Evolutionary conservation across 1,140 invertebrate species (phyloP).

Genomic region (Danaus plexippus): DNA sequence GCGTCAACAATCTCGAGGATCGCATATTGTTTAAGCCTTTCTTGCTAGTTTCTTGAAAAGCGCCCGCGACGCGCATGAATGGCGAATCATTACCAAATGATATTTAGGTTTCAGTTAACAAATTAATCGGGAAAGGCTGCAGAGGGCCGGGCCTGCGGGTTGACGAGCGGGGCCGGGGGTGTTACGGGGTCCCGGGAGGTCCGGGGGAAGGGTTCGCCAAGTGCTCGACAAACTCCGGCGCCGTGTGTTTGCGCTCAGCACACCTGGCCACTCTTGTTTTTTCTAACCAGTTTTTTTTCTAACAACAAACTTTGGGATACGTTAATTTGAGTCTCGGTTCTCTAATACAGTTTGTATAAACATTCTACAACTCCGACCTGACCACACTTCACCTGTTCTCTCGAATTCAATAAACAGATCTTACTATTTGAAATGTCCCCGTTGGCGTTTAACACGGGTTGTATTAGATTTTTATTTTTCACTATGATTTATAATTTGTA

Average conservation of each 20-base stretch:
- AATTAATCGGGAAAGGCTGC: slow-evolving; percentile 18
- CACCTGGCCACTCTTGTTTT: slow-evolving; percentile 46
- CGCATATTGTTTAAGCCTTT: too few species aligned
- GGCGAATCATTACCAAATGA: slow-evolving; percentile 52
- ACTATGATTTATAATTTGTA: too few species aligned
- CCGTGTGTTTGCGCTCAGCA: slow-evolving; percentile 28
- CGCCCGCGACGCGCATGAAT: slow-evolving; percentile 35
- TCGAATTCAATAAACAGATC: background rate
- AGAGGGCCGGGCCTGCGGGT: slow-evolving; percentile 2
- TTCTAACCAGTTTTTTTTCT: slow-evolving; percentile 40
- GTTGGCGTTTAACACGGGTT: background rate
- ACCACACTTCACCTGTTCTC: slow-evolving; percentile 1
- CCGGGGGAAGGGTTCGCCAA: slow-evolving; percentile 17
- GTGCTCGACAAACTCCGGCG: slow-evolving; percentile 27
- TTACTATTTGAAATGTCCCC: background rate
- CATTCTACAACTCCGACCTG: slow-evolving; percentile 20
- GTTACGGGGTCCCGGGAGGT: slow-evolving; percentile 2
- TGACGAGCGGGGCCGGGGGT: background rate
- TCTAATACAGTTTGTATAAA: slow-evolving; percentile 41
- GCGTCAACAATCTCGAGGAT: too few species aligned
- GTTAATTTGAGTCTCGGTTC: slow-evolving; percentile 45
- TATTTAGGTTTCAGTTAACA: slow-evolving; percentile 36
- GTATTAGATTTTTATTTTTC: background rate
- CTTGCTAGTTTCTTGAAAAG: too few species aligned
- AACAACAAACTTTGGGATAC: slow-evolving; percentile 38